Base-by-base conservation (phyloP, 1,140 invertebrate genomes). In the Drosophila pachea region DNA sequence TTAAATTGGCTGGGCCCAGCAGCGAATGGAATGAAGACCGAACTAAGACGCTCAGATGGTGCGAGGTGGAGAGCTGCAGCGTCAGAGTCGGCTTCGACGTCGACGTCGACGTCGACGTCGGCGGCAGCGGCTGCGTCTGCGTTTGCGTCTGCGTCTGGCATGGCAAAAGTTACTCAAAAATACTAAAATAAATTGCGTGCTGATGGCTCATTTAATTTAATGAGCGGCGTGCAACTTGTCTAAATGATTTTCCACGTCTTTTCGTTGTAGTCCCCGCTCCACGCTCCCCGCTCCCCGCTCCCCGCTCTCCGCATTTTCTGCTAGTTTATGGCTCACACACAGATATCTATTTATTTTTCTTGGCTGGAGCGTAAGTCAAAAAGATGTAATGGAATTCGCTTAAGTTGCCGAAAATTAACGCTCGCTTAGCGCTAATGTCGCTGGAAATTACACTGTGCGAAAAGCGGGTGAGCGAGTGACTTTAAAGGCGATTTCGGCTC, bases 201-300 rank as follows among this genome's bases (percentile, higher is more conserved):
- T 88, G 86, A 88, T 88, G 86, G 86, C 86, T 88, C 86, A 88
- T 88, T 88, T 88, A 88, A 88, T 88, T 88, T 88, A 88, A 88
- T 88, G 86, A 88, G 86, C 86, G 82, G 86, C 86, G 86, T 88
- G 86, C 86, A 88, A 88, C 77, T 88, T 88, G 86, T 88, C 86
- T 88, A 88, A 88, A 88, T 88, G 86, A 88, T 88, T 88, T 84
- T 88, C 64, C 86, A 65, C 74, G 66, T 74, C 78, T 78, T 60
- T 73, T 56, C 56, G 29, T 55, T 67, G 53, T 65, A 52, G 47
- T 58, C 63, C 60, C 65, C 61, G 12, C 16, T 33, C 14, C 42
- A 3, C 48, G 12, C 29, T 22, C 59, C 60, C 54, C 48, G 12
- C 16, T 33, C 14, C 42, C 5, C 48, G 12, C 29, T 22, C 59